These are phyloP conservation scores for Caenorhabditis remanei DNA, from an alignment of 1,140 invertebrate species.

Conservation along the genomic window DNA sequence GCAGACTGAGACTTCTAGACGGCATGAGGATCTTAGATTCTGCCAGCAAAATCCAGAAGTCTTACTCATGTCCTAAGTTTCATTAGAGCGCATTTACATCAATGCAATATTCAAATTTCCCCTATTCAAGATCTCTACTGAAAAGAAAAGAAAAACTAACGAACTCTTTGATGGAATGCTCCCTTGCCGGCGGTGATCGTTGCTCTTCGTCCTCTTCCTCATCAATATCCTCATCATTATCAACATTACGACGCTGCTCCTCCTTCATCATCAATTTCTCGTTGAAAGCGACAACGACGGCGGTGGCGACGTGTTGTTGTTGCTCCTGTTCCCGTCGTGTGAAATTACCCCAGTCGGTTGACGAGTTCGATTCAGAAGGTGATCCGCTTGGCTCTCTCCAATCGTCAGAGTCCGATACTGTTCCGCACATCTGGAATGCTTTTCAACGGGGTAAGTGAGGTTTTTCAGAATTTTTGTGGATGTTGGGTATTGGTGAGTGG, in stretches of 20 bases:
- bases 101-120: no score
- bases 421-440: conserved; percentile 19
- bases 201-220: neutral
- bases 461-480: neutral
- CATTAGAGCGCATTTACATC: no score
- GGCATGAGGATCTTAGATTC: no score
- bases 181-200: neutral
- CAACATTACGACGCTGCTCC: no score
- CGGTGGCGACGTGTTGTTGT: neutral
- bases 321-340: neutral
- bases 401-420: conserved; percentile 52
- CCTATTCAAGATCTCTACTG: neutral
- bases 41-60: no score
- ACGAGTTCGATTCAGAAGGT: conserved; percentile 62
- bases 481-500: no score
- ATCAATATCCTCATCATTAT: neutral
- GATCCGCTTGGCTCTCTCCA: conserved; percentile 57
- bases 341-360: conserved; percentile 51
- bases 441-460: neutral
- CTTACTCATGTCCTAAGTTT: no score
- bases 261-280: conserved; percentile 18
- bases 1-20: no score
- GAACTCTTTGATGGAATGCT: conserved; percentile 53
- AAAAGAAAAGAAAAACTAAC: conserved; percentile 38
- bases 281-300: neutral